Base-by-base conservation (phyloP, 30 jellyfish, hydroid and myxozoan genomes). In the Pelagia noctiluca region DNA sequence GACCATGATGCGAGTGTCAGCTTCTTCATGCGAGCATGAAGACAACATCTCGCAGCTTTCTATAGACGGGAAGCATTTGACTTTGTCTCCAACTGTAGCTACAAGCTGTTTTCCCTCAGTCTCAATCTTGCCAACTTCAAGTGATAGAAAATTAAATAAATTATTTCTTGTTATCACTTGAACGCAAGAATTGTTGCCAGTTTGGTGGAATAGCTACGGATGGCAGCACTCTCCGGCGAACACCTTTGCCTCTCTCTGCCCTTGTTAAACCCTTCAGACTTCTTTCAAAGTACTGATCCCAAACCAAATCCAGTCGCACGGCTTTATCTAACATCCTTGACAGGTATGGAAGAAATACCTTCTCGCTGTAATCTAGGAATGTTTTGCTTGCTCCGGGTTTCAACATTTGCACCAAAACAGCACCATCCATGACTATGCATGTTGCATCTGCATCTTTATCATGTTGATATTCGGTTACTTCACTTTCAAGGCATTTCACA, bases 21-120 rank as follows among this genome's bases (percentile, higher is more conserved):
- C 88, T 38, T 62, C 83, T 52, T 57, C 83, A 53, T 53, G 88
- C 21, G 53, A 10, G 42, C 81, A 77, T 16, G 84, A 65, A 12
- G 64, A 33, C 22, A 77, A 12, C n/a, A n/a, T n/a, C n/a, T n/a
- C n/a, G 35, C 23, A 30, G n/a, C 50, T 24, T 31, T 52, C 23
- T 13, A 19, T 16, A 29, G 26, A 11, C 33, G 83, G 54, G 19
- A 7, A 67, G 23, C 31, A 24, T 23, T 34, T 23, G 18, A 12
- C 28, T 11, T 37, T 67, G 63, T 23, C 42, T 35, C 19, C 64
- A 23, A 21, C 67, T 16, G n/a, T 57, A 28, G 81, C 37, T 50
- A 65, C 46, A 33, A 62, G 23, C n/a, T 52, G 42, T 23, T 30
- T 36, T 18, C 19, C n/a, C 19, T 62, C 25, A 12, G 21, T 33